phyloP scores from a whole-genome alignment of 1,140 invertebrate species.

The Macrocentrus cingulum region DNA sequence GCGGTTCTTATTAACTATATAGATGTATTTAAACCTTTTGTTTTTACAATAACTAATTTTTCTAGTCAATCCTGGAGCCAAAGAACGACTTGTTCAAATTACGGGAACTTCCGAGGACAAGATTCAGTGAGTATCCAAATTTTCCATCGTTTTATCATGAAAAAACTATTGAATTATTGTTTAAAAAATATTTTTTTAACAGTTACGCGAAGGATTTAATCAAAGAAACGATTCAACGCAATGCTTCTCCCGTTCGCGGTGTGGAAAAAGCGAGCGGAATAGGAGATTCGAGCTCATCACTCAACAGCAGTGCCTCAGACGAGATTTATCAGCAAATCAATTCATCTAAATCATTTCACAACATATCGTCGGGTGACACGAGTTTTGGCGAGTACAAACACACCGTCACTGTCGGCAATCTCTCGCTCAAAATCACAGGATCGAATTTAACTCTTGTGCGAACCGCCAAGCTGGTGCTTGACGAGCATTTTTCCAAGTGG shows the following conservation, averaged over 20 bases:
- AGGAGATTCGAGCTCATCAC: constrained; percentile 66
- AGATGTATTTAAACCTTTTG: too few relatives aligned
- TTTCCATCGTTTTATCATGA: constrained; percentile 1
- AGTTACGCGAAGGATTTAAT: constrained; percentile 89
- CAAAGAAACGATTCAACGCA: constrained; percentile 88
- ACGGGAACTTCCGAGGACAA: constrained; percentile 89
- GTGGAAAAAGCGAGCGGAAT: constrained; percentile 61
- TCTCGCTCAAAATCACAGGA: constrained; percentile 81
- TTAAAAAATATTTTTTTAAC: constrained; percentile 18
- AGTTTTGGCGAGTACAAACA: constrained; percentile 83
- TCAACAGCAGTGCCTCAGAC: constrained; percentile 76
- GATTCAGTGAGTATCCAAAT: constrained; percentile 72
- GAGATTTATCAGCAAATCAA: constrained; percentile 65
- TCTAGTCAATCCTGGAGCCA: constrained; percentile 86
- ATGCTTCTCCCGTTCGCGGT: constrained; percentile 82
- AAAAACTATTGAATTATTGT: too few relatives aligned
- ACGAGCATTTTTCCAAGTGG: constrained; percentile 72
- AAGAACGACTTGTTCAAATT: constrained; percentile 90
- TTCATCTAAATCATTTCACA: constrained; percentile 64
- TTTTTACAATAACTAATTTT: constrained; percentile 41
- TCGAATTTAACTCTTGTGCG: constrained; percentile 79
- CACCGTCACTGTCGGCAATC: constrained; percentile 77
- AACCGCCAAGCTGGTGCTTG: constrained; percentile 81
- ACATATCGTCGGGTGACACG: constrained; percentile 80
- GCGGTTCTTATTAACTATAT: too few relatives aligned